Evolutionary conservation across 2,113 vertebrate genomes (phyloP).

Genomic region (Ciconia boyciana): DNA sequence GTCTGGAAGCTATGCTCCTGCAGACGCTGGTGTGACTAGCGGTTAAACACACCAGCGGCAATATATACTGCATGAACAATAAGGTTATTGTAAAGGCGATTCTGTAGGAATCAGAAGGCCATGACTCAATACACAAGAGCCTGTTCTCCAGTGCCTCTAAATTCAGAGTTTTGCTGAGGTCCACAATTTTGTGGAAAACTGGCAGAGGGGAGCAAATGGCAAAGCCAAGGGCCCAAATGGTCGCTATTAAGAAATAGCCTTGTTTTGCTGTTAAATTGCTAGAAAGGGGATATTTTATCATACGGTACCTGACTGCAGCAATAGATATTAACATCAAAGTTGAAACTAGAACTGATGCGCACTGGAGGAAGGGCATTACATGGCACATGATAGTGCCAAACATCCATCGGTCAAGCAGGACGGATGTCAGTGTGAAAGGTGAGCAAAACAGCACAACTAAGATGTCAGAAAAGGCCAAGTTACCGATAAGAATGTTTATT

Average conservation of each 20-base stretch:
- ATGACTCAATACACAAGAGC: constrained; percentile 78
- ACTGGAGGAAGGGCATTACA: constrained; percentile 83
- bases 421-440: constrained; percentile 78
- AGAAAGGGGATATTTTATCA: constrained; percentile 81
- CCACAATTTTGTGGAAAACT: constrained; percentile 78
- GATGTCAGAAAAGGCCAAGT: constrained; percentile 84
- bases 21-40: constrained; percentile 83
- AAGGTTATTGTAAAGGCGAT: constrained; percentile 79
- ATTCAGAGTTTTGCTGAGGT: constrained; percentile 74
- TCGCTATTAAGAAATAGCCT: constrained; percentile 73
- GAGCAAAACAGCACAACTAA: constrained; percentile 83
- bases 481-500: constrained; percentile 82
- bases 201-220: constrained; percentile 80
- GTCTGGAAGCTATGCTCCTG: constrained; percentile 74
- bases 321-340: constrained; percentile 83
- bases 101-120: constrained; percentile 80
- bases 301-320: constrained; percentile 80
- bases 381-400: constrained; percentile 82
- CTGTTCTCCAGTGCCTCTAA: constrained; percentile 71
- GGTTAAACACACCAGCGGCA: constrained; percentile 77
- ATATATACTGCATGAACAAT: constrained; percentile 79
- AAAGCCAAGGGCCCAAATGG: constrained; percentile 77
- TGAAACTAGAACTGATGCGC: constrained; percentile 79
- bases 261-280: constrained; percentile 77
- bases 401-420: constrained; percentile 82